phyloP scores from a whole-genome alignment of 2,797 vertebrate genomes.

The Netta rufina region DNA sequence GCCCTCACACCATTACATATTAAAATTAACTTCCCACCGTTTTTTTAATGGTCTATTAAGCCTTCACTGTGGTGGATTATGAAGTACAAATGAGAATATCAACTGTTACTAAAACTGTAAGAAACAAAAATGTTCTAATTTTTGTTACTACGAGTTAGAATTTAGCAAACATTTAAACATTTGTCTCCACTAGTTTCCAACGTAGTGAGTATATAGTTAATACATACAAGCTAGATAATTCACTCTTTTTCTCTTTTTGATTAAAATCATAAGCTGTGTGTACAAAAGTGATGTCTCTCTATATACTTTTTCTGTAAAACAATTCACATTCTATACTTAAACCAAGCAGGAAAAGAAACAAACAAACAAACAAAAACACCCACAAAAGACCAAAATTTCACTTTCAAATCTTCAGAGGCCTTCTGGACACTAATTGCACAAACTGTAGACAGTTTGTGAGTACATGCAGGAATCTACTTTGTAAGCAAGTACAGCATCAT shows the following conservation, averaged over 20 bases:
- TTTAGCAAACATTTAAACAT: constrained; percentile 30
- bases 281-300: background rate
- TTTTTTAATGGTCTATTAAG: constrained; percentile 73
- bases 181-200: background rate
- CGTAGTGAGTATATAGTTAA: background rate
- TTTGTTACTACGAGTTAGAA: constrained; percentile 9
- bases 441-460: background rate
- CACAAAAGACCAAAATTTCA: background rate
- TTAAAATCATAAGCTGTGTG: background rate
- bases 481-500: background rate
- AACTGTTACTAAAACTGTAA: constrained; percentile 62
- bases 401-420: background rate
- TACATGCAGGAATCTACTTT: background rate
- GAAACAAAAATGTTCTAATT: constrained; percentile 34
- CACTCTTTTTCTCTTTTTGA: background rate
- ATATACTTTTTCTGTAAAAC: background rate
- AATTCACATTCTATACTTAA: background rate
- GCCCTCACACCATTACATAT: constrained; percentile 58
- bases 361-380: background rate
- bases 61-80: constrained; percentile 63
- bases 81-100: constrained; percentile 64
- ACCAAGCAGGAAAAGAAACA: background rate
- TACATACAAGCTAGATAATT: background rate
- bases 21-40: constrained; percentile 76
- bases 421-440: background rate